These are phyloP conservation scores for Henricia sp. DNA, from an alignment of 53 echinoderm and acorn worm species.

Conservation along the genomic window DNA sequence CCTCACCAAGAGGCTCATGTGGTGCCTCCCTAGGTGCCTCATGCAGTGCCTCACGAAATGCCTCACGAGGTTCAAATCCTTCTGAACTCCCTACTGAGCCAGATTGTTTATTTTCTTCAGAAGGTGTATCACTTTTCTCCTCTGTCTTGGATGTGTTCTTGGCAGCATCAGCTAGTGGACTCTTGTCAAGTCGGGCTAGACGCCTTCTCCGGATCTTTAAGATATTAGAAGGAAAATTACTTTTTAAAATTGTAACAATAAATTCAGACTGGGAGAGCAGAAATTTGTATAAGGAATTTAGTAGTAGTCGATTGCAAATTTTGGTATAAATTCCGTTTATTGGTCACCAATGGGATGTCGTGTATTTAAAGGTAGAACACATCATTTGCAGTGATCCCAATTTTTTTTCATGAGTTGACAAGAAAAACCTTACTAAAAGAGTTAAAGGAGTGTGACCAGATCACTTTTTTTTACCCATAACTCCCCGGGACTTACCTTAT, in stretches of 20 bases:
- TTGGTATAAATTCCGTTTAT: background rate
- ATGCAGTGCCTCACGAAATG: background rate
- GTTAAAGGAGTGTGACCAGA: too few species aligned
- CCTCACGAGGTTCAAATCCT: background rate
- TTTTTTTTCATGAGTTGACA: too few species aligned
- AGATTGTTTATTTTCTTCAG: background rate
- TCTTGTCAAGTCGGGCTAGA: slow-evolving; percentile 80
- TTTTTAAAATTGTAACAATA: too few species aligned
- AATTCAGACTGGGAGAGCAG: too few species aligned
- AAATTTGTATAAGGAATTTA: too few species aligned
- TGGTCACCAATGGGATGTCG: background rate
- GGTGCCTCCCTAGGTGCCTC: slow-evolving; percentile 1
- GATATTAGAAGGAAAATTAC: background rate
- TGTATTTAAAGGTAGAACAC: too few species aligned
- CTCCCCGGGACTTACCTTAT: too few species aligned
- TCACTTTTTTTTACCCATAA: too few species aligned
- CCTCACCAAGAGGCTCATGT: background rate
- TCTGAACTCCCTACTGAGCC: slow-evolving; percentile 2
- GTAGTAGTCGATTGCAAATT: background rate
- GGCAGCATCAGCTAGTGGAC: slow-evolving; percentile 37
- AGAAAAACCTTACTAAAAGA: too few species aligned
- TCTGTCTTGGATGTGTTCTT: background rate
- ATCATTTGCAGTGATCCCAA: too few species aligned
- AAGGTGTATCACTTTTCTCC: background rate
- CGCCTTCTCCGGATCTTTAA: slow-evolving; percentile 87